Evolutionary conservation across 1,140 invertebrate species (phyloP), one percentile per base, ranked within the genome.

Genomic region (Melipona quadrifasciata): DNA sequence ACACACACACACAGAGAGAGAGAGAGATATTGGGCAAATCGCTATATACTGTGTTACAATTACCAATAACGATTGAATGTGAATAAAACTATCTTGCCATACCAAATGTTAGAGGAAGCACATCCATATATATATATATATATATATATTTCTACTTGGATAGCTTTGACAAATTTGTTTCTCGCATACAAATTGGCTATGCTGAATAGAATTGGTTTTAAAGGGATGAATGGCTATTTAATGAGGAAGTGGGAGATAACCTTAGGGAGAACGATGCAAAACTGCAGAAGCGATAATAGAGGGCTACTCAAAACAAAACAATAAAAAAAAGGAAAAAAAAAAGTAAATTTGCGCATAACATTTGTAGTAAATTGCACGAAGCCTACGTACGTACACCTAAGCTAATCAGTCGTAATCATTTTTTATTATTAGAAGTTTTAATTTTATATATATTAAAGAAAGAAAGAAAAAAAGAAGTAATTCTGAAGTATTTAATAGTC

Each of bases 401-500:
- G 90, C 90, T 90, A 88, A 91, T 89, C 88, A 92, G 85, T 92
- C 86, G 76, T 90, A 91, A 91, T 93, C 91, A 91, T 94, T 92
- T 92, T 91, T 92, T 94, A 94, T 92, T 90, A 91, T 91, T 94
- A 93, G 93, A 92, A 91, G 90, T 92, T 94, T 94, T 94, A 93
- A 95, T 94, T 94, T 94, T 94, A 92, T 94, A 93, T 94, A 91
- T 90, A 91, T 90, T 91, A 84, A 84, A 83, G 86, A 84, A 87
- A 90, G 84, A 88, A 47, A 86, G 86, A 84, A 87, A 90, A 90
- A 82, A 87, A 91, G 90, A 91, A 91, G 90, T 92, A 92, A 93
- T 94, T 93, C 92, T 93, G 91, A 93, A 93, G 93, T 92, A 92
- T 93, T 93, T 93, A 94, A 92, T 94, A 94, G 94, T 93, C 93